Percentiles rank a stretch among this genome's conserved stretches.
Conservation (phyloP, 1,140 invertebrate species). For the Maniola jurtina region DNA sequence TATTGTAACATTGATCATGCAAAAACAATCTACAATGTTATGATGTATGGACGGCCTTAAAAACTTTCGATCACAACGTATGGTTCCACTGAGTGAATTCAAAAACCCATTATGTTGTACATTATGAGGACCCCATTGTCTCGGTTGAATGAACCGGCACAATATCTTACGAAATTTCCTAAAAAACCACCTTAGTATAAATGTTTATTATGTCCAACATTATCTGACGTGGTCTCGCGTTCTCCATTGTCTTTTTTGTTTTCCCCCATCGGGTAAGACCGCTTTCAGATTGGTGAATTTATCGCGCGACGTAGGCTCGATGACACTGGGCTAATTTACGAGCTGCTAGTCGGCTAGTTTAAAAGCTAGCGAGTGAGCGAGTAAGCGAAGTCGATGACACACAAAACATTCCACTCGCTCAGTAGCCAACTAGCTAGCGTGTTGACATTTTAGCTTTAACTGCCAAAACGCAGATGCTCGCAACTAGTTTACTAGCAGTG, state of each 20-base stretch:
- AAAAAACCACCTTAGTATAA: constrained; percentile 69
- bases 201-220: constrained; percentile 69
- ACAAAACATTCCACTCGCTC: no score
- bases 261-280: constrained; percentile 38
- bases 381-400: no score
- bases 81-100: constrained; percentile 69
- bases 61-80: constrained; percentile 65
- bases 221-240: constrained; percentile 60
- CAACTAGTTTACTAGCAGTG: no score
- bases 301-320: not conserved
- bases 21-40: not conserved
- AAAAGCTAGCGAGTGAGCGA: no score
- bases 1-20: not conserved
- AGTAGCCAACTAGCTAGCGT: no score
- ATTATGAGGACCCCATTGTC: constrained; percentile 72
- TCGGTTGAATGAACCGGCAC: constrained; percentile 67
- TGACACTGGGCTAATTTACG: no score
- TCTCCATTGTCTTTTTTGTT: constrained; percentile 66
- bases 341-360: no score
- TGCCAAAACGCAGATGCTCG: no score
- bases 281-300: constrained; percentile 6
- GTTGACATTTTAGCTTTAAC: no score
- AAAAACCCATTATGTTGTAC: constrained; percentile 71
- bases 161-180: constrained; percentile 74
- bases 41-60: constrained; percentile 27